These are phyloP conservation scores for Zygothrica quintamaculata DNA, from an alignment of 2,888 invertebrate genomes.

Conservation along the genomic window DNA sequence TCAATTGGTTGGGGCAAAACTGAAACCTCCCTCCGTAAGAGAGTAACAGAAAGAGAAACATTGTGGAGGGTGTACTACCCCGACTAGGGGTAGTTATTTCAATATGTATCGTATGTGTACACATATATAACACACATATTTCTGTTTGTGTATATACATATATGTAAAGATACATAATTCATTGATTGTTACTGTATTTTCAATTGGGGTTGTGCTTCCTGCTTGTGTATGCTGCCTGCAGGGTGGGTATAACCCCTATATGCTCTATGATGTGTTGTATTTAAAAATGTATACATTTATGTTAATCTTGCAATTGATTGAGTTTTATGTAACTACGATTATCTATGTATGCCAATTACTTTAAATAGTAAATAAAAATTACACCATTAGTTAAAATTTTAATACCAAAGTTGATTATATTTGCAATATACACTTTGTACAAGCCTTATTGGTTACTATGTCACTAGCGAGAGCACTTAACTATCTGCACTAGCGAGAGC, in stretches of 20 bases:
- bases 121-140: not conserved
- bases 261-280: slow-evolving; percentile 10
- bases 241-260: slow-evolving; percentile 42
- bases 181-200: slow-evolving; percentile 63
- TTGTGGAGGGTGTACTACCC: slow-evolving; percentile 17
- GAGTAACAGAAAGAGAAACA: not conserved
- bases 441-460: too few relatives aligned
- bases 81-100: slow-evolving; percentile 51
- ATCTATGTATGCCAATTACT: too few relatives aligned
- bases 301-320: too few relatives aligned
- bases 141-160: slow-evolving; percentile 7
- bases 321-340: too few relatives aligned
- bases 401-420: too few relatives aligned
- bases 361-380: too few relatives aligned
- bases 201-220: slow-evolving; percentile 33
- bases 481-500: too few relatives aligned
- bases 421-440: too few relatives aligned
- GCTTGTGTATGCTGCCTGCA: not conserved
- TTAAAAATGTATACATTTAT: too few relatives aligned
- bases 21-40: not conserved
- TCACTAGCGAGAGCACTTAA: too few relatives aligned
- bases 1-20: slow-evolving; percentile 29
- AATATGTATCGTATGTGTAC: not conserved
- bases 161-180: slow-evolving; percentile 47
- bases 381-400: too few relatives aligned